Evolutionary conservation across 2,888 invertebrate genomes (phyloP), one percentile per base, ranked within the genome.

Genomic region (Exephanes ischioxanthus): DNA sequence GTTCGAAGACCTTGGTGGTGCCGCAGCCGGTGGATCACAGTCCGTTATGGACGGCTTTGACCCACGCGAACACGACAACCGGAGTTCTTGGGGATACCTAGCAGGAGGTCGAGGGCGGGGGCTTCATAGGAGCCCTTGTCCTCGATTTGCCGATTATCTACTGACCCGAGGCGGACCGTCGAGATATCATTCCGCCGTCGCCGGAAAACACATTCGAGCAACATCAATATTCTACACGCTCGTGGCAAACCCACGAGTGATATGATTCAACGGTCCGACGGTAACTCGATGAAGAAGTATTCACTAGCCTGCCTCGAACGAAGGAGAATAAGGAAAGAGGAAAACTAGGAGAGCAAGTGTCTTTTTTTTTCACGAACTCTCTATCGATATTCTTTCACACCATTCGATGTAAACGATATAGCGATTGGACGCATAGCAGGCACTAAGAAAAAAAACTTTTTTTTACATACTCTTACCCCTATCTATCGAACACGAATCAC

Each of bases 1-100:
- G 90, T 78, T 91, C 92, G 11, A 91, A 91, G 88, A 88, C 92
- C 41, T 87, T 88, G 87, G 92, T 92, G 87, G 87, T 88, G 53
- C 91, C 93, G 79, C 89, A 90, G 63, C 90, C 95, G 53, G 95
- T 95, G 81, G 96, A 95, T 94, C 97, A 96, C 91, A 97, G 97
- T 87, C 97, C 97, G 72, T 95, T 97, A 88, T 97, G 97, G 97
- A 97, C 97, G 75, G 96, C 97, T 76, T 95, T 97, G 90, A 97
- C 97, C 79, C 96, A 96, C 91, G 97, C 96, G 91, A 96, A 97
- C 91, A 94, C 95, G 80, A 94, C 90, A 93, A 92, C 77, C 66
- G 87, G 88, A 83, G 90, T 90, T 53, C 87, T 90, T 7, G 91
- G 90, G n/a, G 92, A 93, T 87, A 96, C 95, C 95, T 95, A 96